phyloP scores from a whole-genome alignment of 2,797 vertebrate genomes.

The Poecilia gillii region DNA sequence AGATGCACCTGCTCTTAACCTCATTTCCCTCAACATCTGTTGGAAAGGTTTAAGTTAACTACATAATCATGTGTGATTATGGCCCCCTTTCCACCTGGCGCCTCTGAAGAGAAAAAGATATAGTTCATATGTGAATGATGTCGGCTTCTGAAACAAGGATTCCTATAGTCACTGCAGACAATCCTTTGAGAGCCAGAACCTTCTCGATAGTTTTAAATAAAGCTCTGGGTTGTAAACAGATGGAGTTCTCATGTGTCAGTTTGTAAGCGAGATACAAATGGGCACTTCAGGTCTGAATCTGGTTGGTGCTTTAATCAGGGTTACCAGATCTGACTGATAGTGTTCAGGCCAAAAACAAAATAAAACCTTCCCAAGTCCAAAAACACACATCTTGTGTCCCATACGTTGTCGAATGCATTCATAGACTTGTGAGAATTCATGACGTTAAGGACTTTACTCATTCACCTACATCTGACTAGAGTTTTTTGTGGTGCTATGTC shows the following conservation, averaged over 20 bases:
- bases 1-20: conserved; percentile 66
- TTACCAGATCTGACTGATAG: too few species aligned
- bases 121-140: conserved; percentile 26
- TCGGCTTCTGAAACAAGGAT: conserved; percentile 30
- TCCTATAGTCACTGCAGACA: conserved; percentile 9
- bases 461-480: too few species aligned
- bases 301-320: background rate
- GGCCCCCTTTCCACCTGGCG: conserved; percentile 25
- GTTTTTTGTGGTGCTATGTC: too few species aligned
- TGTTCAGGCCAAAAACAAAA: too few species aligned
- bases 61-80: conserved; percentile 62
- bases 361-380: too few species aligned
- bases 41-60: conserved; percentile 58
- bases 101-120: conserved; percentile 24
- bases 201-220: background rate
- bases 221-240: background rate
- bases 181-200: conserved; percentile 3
- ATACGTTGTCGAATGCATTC: too few species aligned
- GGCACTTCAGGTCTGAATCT: background rate
- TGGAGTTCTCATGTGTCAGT: background rate
- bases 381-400: too few species aligned
- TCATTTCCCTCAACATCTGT: conserved; percentile 65
- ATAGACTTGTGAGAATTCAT: too few species aligned
- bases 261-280: background rate
- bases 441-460: too few species aligned